Percentiles rank a stretch among this genome's conserved stretches.
Evolutionary conservation across 2,113 vertebrate species (phyloP).

Genomic region (Cinclus cinclus): DNA sequence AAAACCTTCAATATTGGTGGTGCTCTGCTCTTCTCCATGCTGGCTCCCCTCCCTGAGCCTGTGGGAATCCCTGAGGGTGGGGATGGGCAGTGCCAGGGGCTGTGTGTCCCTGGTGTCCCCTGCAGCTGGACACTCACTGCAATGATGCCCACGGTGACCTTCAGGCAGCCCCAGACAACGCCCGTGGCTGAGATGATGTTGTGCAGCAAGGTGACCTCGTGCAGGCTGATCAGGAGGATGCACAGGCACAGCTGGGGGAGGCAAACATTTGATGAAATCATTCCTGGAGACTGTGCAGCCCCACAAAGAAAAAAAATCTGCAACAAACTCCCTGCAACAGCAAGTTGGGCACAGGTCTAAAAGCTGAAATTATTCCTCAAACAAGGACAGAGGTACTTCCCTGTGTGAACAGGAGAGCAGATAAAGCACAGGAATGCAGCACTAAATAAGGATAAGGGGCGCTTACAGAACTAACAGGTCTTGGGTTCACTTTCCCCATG

Average conservation of each 20-base stretch:
- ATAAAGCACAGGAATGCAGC: background rate
- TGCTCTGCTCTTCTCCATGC: background rate
- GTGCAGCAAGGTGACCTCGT: slow-evolving; percentile 52
- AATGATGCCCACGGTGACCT: slow-evolving; percentile 70
- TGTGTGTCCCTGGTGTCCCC: background rate
- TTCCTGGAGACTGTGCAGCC: background rate
- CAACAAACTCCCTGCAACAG: background rate
- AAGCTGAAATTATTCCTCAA: background rate
- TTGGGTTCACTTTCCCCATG: background rate
- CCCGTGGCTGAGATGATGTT: slow-evolving; percentile 75
- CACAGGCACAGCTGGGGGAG: slow-evolving; percentile 80
- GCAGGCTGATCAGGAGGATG: slow-evolving; percentile 73
- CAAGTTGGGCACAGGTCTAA: background rate
- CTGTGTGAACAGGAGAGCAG: background rate
- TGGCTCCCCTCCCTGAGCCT: background rate
- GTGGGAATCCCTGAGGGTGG: background rate
- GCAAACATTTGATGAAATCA: background rate
- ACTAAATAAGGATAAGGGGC: background rate
- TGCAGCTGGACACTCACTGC: slow-evolving; percentile 68
- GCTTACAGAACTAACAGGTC: background rate
- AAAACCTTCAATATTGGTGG: background rate
- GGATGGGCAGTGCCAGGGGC: background rate
- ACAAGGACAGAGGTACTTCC: background rate
- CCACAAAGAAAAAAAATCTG: background rate
- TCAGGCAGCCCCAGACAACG: slow-evolving; percentile 77